Percentiles rank a stretch among this genome's conserved stretches.
These are phyloP conservation scores for Saccopteryx leptura DNA, from an alignment of 2,113 vertebrate species.

Conservation along the genomic window DNA sequence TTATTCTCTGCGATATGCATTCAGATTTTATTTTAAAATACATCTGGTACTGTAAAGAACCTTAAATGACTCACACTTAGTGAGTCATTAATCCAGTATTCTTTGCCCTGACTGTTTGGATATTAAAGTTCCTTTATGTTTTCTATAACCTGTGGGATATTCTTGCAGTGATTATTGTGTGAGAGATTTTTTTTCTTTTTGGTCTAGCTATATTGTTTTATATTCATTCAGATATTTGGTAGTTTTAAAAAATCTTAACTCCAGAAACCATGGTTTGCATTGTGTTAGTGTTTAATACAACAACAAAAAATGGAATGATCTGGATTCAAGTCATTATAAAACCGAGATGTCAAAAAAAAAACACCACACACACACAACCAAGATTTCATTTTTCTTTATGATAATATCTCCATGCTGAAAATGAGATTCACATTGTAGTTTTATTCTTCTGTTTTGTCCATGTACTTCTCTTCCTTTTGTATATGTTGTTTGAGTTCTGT, in stretches of 20 bases:
- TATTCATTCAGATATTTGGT: slow-evolving; percentile 34
- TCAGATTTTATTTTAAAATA: slow-evolving; percentile 71
- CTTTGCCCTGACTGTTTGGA: slow-evolving; percentile 80
- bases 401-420: slow-evolving; percentile 39
- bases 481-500: neutral
- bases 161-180: slow-evolving; percentile 82
- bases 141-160: slow-evolving; percentile 81
- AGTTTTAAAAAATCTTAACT: slow-evolving; percentile 24
- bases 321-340: slow-evolving; percentile 41
- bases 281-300: slow-evolving; percentile 11
- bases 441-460: slow-evolving; percentile 50
- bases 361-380: neutral
- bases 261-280: slow-evolving; percentile 52
- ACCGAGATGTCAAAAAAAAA: neutral
- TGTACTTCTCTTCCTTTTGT: slow-evolving; percentile 42
- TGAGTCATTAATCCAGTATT: slow-evolving; percentile 76
- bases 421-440: slow-evolving; percentile 28
- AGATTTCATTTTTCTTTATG: slow-evolving; percentile 58
- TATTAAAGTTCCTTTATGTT: slow-evolving; percentile 85
- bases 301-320: slow-evolving; percentile 35
- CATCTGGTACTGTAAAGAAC: slow-evolving; percentile 82
- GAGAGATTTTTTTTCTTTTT: slow-evolving; percentile 59
- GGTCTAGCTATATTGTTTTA: slow-evolving; percentile 61
- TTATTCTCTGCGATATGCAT: slow-evolving; percentile 71
- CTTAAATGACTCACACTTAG: slow-evolving; percentile 61